Evolutionary conservation across 2,797 vertebrate species (phyloP).

Genomic region (Pantherophis vulpinus): DNA sequence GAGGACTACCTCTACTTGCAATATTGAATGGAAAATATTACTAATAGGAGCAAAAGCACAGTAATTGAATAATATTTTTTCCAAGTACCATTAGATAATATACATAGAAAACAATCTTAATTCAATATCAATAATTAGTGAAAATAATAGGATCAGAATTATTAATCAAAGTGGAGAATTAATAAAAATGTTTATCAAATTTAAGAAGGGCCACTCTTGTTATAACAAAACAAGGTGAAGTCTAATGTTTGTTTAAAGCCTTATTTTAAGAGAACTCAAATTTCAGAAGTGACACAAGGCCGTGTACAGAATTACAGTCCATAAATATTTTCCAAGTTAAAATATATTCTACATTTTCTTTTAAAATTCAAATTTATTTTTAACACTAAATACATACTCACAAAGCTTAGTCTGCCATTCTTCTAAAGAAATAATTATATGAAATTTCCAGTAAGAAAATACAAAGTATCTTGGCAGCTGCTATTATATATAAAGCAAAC

Average conservation of each 20-base stretch:
- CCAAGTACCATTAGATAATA: neutral
- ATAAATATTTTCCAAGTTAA: neutral
- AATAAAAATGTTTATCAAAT: neutral
- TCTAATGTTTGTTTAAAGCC: neutral
- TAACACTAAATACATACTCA: neutral
- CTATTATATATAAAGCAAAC: neutral
- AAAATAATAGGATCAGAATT: neutral
- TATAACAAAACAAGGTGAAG: neutral
- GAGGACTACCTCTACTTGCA: conserved; percentile 18
- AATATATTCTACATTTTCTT: neutral
- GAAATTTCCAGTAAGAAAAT: neutral
- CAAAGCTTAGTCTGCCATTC: neutral
- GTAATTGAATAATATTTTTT: neutral
- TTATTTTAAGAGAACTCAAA: neutral
- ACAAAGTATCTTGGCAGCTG: neutral
- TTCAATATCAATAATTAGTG: neutral
- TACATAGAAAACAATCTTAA: neutral
- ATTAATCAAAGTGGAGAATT: neutral
- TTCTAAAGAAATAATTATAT: neutral
- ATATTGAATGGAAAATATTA: conserved; percentile 13
- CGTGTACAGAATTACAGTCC: neutral
- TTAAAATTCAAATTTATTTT: neutral
- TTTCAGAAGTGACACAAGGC: neutral
- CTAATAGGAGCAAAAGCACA: conserved; percentile 43
- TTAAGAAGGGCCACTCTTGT: neutral